Conservation (phyloP, 2,888 invertebrate species). For the Clitarchus hookeri region DNA sequence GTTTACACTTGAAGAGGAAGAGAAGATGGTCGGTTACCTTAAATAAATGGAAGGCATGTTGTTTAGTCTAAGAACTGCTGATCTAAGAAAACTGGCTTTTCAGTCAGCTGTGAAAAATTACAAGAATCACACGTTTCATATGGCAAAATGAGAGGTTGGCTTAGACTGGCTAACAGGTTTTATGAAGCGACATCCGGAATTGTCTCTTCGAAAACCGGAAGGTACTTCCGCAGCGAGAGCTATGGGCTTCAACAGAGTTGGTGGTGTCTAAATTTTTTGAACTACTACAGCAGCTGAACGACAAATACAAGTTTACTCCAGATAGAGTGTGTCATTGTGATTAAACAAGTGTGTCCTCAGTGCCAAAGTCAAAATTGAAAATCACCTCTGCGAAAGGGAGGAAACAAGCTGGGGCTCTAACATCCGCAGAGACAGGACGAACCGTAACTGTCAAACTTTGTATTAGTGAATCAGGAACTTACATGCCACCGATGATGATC, state of each 20-base stretch:
- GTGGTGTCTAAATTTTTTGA: constrained; percentile 38
- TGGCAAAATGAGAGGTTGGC: constrained; percentile 38
- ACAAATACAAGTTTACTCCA: constrained; percentile 23
- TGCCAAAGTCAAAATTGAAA: no score
- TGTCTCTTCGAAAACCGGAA: constrained; percentile 37
- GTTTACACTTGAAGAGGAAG: constrained; percentile 37
- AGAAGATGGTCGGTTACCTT: not conserved
- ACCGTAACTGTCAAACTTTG: constrained; percentile 45
- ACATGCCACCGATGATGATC: no score
- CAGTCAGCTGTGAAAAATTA: constrained; percentile 41
- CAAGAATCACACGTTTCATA: constrained; percentile 38
- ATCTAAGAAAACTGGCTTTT: constrained; percentile 39
- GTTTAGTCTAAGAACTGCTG: constrained; percentile 39
- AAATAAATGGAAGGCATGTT: constrained; percentile 36
- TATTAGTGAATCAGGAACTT: no score
- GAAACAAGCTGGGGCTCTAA: no score
- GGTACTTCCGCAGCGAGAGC: constrained; percentile 38
- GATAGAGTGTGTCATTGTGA: constrained; percentile 47
- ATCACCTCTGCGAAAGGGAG: no score
- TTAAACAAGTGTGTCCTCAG: not conserved
- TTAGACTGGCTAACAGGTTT: constrained; percentile 39
- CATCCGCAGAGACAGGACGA: constrained; percentile 49
- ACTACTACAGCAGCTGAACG: constrained; percentile 19
- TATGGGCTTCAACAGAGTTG: constrained; percentile 37
- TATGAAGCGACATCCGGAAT: constrained; percentile 26